Conservation (phyloP, 1,140 invertebrate genomes). For the Dreissena rostriformis region DNA sequence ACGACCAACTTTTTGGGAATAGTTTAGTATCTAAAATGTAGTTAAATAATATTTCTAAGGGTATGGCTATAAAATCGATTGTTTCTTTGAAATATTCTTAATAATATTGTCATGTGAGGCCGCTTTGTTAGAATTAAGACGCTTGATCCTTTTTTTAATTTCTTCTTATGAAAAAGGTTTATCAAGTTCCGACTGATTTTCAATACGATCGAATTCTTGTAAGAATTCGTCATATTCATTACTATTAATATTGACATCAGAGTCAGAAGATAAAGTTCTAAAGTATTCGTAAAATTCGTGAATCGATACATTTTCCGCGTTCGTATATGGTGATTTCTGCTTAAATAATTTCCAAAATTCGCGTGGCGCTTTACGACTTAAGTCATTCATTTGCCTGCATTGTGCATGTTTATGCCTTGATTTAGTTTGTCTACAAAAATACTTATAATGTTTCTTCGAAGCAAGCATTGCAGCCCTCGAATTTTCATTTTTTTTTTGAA, state of each 20-base stretch:
- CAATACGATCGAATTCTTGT: background rate
- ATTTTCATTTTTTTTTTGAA: too few relatives aligned
- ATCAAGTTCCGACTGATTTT: background rate
- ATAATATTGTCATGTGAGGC: conserved; percentile 12
- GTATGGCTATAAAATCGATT: background rate
- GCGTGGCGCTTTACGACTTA: too few relatives aligned
- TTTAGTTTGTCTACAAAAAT: too few relatives aligned
- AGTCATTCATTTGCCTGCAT: too few relatives aligned
- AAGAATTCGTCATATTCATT: background rate
- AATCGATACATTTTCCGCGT: background rate
- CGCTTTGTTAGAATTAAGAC: conserved; percentile 5
- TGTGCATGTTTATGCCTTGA: too few relatives aligned
- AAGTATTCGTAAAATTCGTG: conserved; percentile 9
- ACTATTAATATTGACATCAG: background rate
- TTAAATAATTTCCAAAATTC: too few relatives aligned
- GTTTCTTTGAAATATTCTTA: conserved; percentile 6
- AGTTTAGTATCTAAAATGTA: background rate
- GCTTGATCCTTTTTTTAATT: background rate
- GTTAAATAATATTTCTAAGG: background rate
- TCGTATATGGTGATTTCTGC: too few relatives aligned
- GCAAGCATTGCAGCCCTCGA: too few relatives aligned
- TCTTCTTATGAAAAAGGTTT: background rate
- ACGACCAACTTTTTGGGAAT: background rate
- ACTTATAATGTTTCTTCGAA: too few relatives aligned
- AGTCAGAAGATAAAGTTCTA: background rate